Base-by-base conservation (phyloP, 2,888 invertebrate species). In the Serripes groenlandicus region DNA sequence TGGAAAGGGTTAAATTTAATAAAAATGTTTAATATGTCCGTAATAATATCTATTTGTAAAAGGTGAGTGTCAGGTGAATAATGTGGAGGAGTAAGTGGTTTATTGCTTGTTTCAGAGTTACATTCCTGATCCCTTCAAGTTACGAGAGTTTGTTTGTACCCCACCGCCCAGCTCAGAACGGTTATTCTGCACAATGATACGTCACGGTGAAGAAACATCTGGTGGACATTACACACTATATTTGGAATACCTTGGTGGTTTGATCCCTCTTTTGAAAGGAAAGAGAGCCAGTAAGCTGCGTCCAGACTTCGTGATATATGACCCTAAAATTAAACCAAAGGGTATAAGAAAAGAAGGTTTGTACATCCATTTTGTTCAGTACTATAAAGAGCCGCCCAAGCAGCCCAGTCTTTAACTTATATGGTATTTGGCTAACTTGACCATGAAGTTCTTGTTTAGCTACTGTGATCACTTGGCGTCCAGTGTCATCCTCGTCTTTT, bases 121-220 rank as follows among this genome's bases (percentile, higher is more conserved):
- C 95, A 97, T 99, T 90, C 99, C 99, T 60, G 97, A 98, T 94
- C 96, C 97, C 23, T 97, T 96, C 92, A 97, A 97, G 89, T 95
- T 99, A 81, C 96, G 99, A 77, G 97, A 97, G 87, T 99, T 99
- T 95, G 99, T 99, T 49, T 98, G 98, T 62, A 97, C 97, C 72
- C 98, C 99, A 21, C 98, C 98, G 1, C 96, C 96, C 32, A 96
- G 96, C 83, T 97, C 97, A 75, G 97, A 97, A 77, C 97, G 99
- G 7, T 96, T 99, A 79, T 98, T 99, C 95, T 99, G 99, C 95
- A 99, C 99, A 75, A 99, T 99, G 97, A 97, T 99, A 82, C 96
- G 98, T 0, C 98, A 98, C 93, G 98, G 98, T 90, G 94, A 93
- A 34, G 93, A 94, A 83, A 91, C 91, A 23, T 93, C 93, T 15